Base-by-base conservation (phyloP, 2,113 vertebrate genomes). In the Tachysurus fulvidraco region DNA sequence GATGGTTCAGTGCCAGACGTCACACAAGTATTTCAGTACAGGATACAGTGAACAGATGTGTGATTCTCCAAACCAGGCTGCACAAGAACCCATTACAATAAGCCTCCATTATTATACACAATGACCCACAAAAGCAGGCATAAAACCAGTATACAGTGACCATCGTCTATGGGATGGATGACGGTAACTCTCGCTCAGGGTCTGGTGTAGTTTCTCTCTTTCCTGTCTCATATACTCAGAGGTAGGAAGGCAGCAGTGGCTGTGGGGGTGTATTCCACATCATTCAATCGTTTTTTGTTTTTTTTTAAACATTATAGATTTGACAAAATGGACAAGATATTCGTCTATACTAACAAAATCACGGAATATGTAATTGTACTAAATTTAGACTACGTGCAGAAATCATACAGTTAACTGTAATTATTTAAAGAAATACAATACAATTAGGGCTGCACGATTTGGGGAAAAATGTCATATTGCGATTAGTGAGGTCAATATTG, bases 151-250 rank as follows among this genome's bases (percentile, higher is more conserved):
- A 16, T 17, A 60, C 41, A 78, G n/a, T 54, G n/a, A 73, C 65
- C 71, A 16, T 1, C 25, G 7, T 67, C 23, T 52, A 6, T 3
- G 19, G 30, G 44, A 62, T 69, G 76, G 57, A 52, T 84, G 79
- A 87, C 25, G 7, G 6, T 30, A 21, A 57, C 16, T 57, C 28
- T 30, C 21, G 52, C 28, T 6, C 44, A 59, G 60, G 54, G 64
- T 69, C 83, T 81, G 62, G 46, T 54, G 25, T 59, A 10, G 5
- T 85, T 50, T 8, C 25, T 50, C 84, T 88, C 67, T 81, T 80
- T 84, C 12, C 46, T 36, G 30, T 44, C 16, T 19, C 64, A 81
- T 36, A 36, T 36, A 36, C 25, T 23, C 44, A 52, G 76, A 17
- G 11, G 76, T 28, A 30, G 28, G 46, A 28, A 17, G 30, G 28